Evolutionary conservation across 2,113 vertebrate genomes (phyloP).

Genomic region (Mustelus asterias): DNA sequence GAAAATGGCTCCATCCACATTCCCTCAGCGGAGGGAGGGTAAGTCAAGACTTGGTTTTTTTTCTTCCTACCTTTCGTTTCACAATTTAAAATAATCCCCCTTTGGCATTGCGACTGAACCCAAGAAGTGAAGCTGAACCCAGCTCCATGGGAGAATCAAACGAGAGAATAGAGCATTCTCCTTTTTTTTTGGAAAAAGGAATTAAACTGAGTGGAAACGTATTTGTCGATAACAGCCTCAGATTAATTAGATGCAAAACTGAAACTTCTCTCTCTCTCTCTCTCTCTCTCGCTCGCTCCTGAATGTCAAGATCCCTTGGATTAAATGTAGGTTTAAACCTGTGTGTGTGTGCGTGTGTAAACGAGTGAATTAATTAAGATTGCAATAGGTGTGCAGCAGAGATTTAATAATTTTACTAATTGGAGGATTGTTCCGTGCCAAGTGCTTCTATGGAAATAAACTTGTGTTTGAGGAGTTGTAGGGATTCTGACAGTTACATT

Average conservation of each 20-base stretch:
- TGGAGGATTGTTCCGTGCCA: background rate
- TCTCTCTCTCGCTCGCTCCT: background rate
- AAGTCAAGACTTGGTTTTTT: background rate
- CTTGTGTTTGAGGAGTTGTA: no score
- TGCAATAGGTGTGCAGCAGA: background rate
- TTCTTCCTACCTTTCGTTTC: no score
- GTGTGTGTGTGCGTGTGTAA: background rate
- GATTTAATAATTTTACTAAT: background rate
- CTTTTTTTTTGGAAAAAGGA: no score
- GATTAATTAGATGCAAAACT: background rate
- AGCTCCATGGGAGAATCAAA: no score
- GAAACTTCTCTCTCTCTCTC: background rate
- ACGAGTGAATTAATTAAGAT: background rate
- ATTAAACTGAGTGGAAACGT: background rate
- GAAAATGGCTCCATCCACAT: conserved; percentile 12
- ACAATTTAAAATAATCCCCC: no score
- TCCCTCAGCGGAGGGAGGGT: background rate
- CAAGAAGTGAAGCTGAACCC: no score
- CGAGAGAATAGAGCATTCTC: background rate
- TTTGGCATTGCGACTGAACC: no score
- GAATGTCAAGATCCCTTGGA: background rate
- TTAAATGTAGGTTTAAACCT: background rate
- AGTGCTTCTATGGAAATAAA: no score
- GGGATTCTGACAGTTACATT: no score
- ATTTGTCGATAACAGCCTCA: background rate